A percentile compares a stretch with the other conserved stretches of the same genome.
Evolutionary conservation across 2,797 vertebrate genomes (phyloP).

Genomic region (Pristis pectinata): DNA sequence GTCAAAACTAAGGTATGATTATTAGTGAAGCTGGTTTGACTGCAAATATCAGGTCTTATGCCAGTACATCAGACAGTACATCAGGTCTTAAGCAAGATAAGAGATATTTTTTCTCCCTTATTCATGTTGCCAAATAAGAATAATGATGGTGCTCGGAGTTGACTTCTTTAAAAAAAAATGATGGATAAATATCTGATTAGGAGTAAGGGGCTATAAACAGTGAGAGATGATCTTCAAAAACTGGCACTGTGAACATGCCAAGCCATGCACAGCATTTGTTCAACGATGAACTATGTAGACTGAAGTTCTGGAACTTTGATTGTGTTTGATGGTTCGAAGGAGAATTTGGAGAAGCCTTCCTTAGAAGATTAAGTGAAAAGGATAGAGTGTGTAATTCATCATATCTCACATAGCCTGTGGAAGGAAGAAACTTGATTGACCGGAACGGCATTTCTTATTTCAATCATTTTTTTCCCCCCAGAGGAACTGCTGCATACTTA

Average conservation of each 20-base stretch:
- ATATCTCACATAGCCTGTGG: not conserved
- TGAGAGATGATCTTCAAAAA: not conserved
- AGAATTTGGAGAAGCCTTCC: not conserved
- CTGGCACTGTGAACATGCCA: not conserved
- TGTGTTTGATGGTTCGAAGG: not conserved
- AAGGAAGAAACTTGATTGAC: not conserved
- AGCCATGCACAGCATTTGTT: not conserved
- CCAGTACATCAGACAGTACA: not conserved
- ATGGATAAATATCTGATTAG: conserved; percentile 13
- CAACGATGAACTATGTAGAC: not conserved
- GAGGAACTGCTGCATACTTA: not conserved
- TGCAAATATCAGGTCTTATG: too few relatives aligned
- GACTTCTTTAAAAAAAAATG: not conserved
- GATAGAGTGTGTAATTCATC: not conserved
- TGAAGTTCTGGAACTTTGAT: not conserved
- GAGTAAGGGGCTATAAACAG: not conserved
- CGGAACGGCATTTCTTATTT: not conserved
- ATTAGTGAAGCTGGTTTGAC: not conserved
- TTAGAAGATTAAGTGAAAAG: not conserved
- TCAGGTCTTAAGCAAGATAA: not conserved
- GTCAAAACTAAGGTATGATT: not conserved
- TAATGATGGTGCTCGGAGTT: not conserved
- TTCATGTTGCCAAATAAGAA: not conserved
- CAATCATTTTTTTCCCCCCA: too few relatives aligned
- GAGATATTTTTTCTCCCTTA: not conserved